Conservation (phyloP, 2,113 vertebrate genomes). For the Chamaea fasciata region DNA sequence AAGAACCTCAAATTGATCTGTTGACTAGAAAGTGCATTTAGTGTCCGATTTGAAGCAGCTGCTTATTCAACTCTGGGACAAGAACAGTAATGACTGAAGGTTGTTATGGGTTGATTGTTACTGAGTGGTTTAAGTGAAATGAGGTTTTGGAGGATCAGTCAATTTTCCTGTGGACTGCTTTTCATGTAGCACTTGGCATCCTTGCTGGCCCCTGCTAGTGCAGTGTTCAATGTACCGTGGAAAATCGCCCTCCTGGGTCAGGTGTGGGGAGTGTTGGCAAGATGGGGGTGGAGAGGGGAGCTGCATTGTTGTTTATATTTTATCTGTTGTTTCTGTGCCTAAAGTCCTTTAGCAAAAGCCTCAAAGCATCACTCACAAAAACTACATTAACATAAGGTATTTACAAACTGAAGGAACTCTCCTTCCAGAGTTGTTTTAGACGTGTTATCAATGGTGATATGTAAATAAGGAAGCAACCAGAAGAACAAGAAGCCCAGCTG, state of each 20-base stretch:
- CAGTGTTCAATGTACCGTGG: not conserved
- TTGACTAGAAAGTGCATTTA: slow-evolving; percentile 9
- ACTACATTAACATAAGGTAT: not conserved
- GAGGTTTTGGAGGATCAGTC: slow-evolving; percentile 4
- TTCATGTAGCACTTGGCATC: not conserved
- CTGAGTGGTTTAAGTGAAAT: not conserved
- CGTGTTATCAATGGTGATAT: not conserved
- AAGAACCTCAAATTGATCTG: not conserved
- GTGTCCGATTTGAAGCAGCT: not conserved
- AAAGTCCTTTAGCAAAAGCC: not conserved
- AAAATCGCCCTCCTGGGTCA: not conserved
- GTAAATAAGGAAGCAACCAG: not conserved
- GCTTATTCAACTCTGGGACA: not conserved
- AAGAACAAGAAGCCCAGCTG: not conserved
- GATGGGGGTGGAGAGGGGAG: not conserved
- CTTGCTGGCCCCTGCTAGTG: not conserved
- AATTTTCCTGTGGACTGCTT: not conserved
- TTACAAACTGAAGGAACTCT: not conserved
- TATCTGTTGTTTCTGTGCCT: not conserved
- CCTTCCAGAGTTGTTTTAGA: not conserved
- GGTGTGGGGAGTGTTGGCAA: not conserved
- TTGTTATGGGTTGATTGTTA: slow-evolving; percentile 6
- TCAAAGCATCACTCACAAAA: not conserved
- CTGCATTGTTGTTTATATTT: not conserved
- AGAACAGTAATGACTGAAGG: not conserved